These are phyloP conservation scores for Physocephala rufipes DNA, from an alignment of 2,888 invertebrate species.

Conservation along the genomic window DNA sequence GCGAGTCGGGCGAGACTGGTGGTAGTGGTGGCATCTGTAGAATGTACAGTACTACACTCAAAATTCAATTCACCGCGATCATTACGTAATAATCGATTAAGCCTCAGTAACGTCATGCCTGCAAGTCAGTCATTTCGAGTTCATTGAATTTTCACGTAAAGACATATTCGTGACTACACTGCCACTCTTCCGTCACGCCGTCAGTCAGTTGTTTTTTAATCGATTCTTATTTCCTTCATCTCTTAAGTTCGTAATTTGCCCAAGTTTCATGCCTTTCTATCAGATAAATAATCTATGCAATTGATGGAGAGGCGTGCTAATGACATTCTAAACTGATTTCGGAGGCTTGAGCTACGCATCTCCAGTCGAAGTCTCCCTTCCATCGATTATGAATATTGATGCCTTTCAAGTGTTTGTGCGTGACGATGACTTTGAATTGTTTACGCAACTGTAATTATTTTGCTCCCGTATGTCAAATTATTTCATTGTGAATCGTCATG, in stretches of 20 bases:
- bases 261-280: conserved; percentile 47
- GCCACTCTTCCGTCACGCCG: conserved; percentile 32
- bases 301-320: conserved; percentile 4
- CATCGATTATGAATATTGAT: too few species aligned
- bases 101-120: background rate
- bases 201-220: conserved; percentile 23
- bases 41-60: too few species aligned
- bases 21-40: too few species aligned
- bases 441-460: too few species aligned
- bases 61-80: background rate
- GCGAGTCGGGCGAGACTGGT: background rate
- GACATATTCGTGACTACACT: background rate
- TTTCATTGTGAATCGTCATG: too few species aligned
- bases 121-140: conserved; percentile 13
- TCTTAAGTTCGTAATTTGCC: conserved; percentile 47
- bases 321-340: conserved; percentile 28
- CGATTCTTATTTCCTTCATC: conserved; percentile 6
- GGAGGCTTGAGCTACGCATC: conserved; percentile 35
- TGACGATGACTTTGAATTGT: too few species aligned
- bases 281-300: conserved; percentile 40
- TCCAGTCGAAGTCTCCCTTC: background rate
- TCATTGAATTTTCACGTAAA: conserved; percentile 25
- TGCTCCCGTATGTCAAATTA: background rate
- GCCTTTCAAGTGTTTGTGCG: background rate
- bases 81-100: background rate